Evolutionary conservation across 2,797 vertebrate species (phyloP), one percentile per base, ranked within the genome.

Genomic region (Bradypodion pumilum): DNA sequence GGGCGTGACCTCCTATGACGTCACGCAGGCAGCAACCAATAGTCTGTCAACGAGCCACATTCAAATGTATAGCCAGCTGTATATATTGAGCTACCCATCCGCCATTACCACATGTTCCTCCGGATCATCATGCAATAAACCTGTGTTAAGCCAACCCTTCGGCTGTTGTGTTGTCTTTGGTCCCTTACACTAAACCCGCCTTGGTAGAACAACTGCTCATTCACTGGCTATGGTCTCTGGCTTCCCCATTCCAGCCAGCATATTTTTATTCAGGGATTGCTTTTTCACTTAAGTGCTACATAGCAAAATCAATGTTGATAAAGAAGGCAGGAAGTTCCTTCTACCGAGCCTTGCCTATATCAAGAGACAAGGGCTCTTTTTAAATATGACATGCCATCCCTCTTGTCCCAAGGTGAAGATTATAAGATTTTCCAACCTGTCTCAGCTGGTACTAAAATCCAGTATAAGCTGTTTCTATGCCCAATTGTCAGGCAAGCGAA

Each of bases 151-250:
- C n/a, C n/a, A n/a, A n/a, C n/a, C n/a, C n/a, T n/a, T n/a, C n/a
- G n/a, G n/a, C n/a, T n/a, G n/a, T n/a, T n/a, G n/a, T n/a, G n/a
- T n/a, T n/a, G n/a, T n/a, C n/a, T n/a, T n/a, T n/a, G n/a, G n/a
- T n/a, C n/a, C n/a, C n/a, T n/a, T n/a, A n/a, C n/a, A n/a, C n/a
- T n/a, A n/a, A n/a, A n/a, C n/a, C n/a, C 35, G 6, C 46, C 69
- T 70, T 32, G 80, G 40, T 37, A 76, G 49, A 49, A 19, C 32
- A 69, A 70, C 49, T 80, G 52, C 65, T 81, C 63, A 82, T 63
- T 65, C 42, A 10, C 29, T 65, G 10, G 60, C 46, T 44, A 3
- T 35, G 46, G 74, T 65, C 80, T 56, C 44, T 73, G 35, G 21
- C n/a, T 78, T 42, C 59, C 35, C 5, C 13, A 10, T 65, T 42